phyloP scores from a whole-genome alignment of 2,113 vertebrate genomes.

The Jacana jacana region DNA sequence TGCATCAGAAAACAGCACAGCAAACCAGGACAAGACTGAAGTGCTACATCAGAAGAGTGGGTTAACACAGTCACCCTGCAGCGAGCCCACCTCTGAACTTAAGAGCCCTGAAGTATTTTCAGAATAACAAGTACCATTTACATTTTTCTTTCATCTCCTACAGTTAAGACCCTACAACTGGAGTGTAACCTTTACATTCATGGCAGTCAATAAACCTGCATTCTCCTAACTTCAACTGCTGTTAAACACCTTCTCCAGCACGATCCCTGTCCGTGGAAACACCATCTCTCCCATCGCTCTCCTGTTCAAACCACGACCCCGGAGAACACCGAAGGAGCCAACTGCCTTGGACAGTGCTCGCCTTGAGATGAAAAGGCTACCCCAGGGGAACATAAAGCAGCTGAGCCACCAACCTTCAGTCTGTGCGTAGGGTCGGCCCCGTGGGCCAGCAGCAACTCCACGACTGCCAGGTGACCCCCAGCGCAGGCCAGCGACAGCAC shows the following conservation, averaged over 20 bases:
- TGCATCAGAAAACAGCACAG: background rate
- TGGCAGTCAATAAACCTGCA: background rate
- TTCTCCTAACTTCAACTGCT: background rate
- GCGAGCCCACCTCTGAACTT: background rate
- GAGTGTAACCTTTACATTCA: accelerated
- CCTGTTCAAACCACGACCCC: background rate
- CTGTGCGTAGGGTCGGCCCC: constrained; percentile 98
- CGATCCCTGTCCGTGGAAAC: background rate
- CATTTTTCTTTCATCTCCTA: background rate
- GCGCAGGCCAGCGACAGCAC: constrained; percentile 97
- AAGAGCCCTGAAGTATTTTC: background rate
- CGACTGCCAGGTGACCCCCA: constrained; percentile 95
- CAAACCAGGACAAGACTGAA: background rate
- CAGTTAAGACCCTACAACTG: background rate
- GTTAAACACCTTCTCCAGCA: accelerated
- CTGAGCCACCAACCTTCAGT: constrained; percentile 84
- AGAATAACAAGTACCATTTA: accelerated
- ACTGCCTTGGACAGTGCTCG: accelerated
- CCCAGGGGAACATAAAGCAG: background rate
- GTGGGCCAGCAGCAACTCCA: constrained; percentile 95
- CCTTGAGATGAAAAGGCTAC: background rate
- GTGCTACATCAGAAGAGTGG: accelerated
- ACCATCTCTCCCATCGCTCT: background rate
- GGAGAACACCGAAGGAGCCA: background rate
- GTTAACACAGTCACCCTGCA: background rate